These are phyloP conservation scores for Calidris pugnax DNA, from an alignment of 2,113 vertebrate species.

Conservation along the genomic window DNA sequence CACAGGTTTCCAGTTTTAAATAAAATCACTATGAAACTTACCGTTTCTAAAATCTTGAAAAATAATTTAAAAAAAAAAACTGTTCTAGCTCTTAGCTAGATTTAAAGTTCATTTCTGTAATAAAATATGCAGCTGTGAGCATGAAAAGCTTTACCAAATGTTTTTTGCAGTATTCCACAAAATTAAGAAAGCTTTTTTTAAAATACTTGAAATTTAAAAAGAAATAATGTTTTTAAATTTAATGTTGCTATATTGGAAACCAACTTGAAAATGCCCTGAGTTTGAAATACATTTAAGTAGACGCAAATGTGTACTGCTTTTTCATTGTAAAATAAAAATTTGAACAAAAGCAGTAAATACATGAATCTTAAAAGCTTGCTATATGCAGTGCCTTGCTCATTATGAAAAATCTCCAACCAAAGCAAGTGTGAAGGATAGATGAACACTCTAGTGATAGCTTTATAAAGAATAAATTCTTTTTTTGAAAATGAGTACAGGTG, in stretches of 20 bases:
- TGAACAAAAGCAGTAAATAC: background rate
- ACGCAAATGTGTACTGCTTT: background rate
- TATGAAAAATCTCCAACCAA: background rate
- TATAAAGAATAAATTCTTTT: background rate
- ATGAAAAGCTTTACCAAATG: background rate
- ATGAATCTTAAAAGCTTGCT: background rate
- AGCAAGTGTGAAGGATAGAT: background rate
- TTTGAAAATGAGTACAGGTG: background rate
- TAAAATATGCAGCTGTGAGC: background rate
- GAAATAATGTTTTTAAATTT: background rate
- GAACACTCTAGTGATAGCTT: background rate
- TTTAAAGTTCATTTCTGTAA: background rate
- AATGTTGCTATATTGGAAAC: background rate
- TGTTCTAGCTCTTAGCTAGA: background rate
- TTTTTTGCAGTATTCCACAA: background rate
- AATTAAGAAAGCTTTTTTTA: background rate
- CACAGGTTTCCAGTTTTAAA: background rate
- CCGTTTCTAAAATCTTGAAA: background rate
- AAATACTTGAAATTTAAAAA: background rate
- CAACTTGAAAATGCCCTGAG: background rate
- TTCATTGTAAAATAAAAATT: background rate
- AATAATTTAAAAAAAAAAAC: background rate
- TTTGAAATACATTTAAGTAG: background rate
- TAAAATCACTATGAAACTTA: background rate
- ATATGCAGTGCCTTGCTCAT: rapidly evolving